Evolutionary conservation across 2,113 vertebrate species (phyloP), one percentile per base, ranked within the genome.

Genomic region (Benitochromis conjunctus): DNA sequence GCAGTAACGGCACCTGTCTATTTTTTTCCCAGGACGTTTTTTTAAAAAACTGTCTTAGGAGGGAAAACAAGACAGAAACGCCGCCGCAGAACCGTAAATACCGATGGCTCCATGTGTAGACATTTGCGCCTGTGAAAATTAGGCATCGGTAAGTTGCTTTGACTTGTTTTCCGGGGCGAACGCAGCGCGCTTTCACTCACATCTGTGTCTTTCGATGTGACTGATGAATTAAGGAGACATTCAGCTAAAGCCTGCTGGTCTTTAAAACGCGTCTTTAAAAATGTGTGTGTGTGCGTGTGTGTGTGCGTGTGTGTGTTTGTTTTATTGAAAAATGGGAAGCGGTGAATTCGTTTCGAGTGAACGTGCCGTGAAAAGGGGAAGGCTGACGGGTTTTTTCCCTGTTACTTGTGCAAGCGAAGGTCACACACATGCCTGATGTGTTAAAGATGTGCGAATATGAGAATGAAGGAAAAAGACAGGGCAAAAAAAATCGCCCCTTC

Each of bases 81-180:
- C 8, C 12, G 43, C 74, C 48, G 21, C 46, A 41, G 60, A 36
- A 76, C 43, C 58, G 24, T 36, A 46, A 76, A 89, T 81, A 56
- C 80, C 71, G 83, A 88, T 89, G 88, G 83, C 86, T 84, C 29
- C 82, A n/a, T 66, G 74, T 82, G 71, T 29, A 48, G 60, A 89
- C 6, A 80, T 91, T 71, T 85, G 69, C 82, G 55, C 80, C 71
- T 56, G 38, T 82, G 86, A 77, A 78, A 82, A 91, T 92, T 88
- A 92, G 86, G 86, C 82, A 80, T 92, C 90, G 86, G 94, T 95
- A 92, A 95, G 94, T 95, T 93, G 34, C 79, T 64, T 69, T 79
- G 71, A 87, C 86, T 91, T 92, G 89, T 85, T 87, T 82, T 90
- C 29, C n/a, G 46, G 53, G 55, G 31, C 76, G 57, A n/a, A 31